Evolutionary conservation across 2,888 invertebrate species (phyloP), one percentile per base, ranked within the genome.

Genomic region (Patella ulyssiponensis): DNA sequence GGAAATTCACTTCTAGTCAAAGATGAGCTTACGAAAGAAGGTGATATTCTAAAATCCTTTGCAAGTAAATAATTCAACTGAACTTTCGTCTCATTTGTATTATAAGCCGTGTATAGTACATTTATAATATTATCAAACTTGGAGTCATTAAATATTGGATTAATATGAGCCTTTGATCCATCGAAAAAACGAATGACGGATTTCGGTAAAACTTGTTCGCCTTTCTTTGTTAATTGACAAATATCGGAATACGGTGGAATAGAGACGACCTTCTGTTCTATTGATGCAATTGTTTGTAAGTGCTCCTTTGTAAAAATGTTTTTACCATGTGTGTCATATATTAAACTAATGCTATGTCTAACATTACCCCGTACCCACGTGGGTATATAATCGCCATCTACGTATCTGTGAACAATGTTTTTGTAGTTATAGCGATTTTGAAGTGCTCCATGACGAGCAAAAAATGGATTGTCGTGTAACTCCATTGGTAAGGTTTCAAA

Each of bases 121-220:
- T 54, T 69, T 0, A 82, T 23, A 54, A 87, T 86, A 69, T 86
- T 86, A 27, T 78, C 79, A 71, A 82, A 88, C 7, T 82, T 76
- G 9, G 86, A 79, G 77, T 88, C 86, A 70, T 84, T 79, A 71
- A 87, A 88, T 0, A 81, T 79, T 7, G 86, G 81, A 74, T 83
- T 79, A 14, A 85, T 58, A 58, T 54, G n/a, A 3, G 81, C 72
- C 44, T 81, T 83, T 0, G 86, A 85, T 4, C 88, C 87, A 70
- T 88, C 88, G 77, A 88, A 88, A 58, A 83, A 85, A 4, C 87
- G 80, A 11, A 87, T 71, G 11, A 87, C 78, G 2, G 88, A 88
- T 17, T 77, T 79, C 0, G 84, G 83, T 9, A 80, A 80, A 27
- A 79, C 77, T n/a, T 51, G 17, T 56, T 44, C 33, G 14, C 56